Percentiles rank a stretch among this genome's conserved stretches.
These are phyloP conservation scores for Cotesia glomerata DNA, from an alignment of 1,140 invertebrate genomes.

Conservation along the genomic window DNA sequence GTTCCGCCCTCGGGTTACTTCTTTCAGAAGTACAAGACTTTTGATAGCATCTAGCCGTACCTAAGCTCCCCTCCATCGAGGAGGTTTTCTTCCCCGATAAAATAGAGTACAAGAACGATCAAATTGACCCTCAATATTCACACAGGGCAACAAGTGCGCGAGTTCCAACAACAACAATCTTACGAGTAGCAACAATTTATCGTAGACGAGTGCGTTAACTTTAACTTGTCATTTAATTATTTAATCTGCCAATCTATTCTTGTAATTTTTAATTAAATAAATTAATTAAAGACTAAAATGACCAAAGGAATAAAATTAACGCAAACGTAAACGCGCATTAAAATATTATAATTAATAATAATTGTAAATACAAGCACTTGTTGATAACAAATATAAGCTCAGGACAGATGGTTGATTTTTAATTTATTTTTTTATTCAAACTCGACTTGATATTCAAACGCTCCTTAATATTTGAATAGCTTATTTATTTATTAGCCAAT, in stretches of 20 bases:
- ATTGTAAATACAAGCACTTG: constrained; percentile 54
- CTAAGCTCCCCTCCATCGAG: background rate
- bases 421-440: constrained; percentile 15
- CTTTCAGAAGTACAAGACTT: background rate
- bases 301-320: constrained; percentile 25
- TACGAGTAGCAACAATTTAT: constrained; percentile 63
- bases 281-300: background rate
- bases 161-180: constrained; percentile 63
- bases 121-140: constrained; percentile 5
- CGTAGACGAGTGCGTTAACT: constrained; percentile 52
- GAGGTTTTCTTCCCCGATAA: background rate
- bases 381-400: constrained; percentile 64
- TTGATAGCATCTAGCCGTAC: background rate
- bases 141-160: constrained; percentile 41
- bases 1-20: background rate
- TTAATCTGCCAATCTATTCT: constrained; percentile 4
- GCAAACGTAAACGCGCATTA: constrained; percentile 55
- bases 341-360: constrained; percentile 60
- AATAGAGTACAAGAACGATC: constrained; percentile 39
- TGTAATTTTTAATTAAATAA: constrained; percentile 6
- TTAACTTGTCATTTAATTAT: constrained; percentile 23
- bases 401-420: constrained; percentile 49
- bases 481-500: background rate
- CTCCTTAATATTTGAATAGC: background rate
- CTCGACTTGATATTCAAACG: constrained; percentile 2